These are phyloP conservation scores for Sula dactylatra DNA, from an alignment of 2,113 vertebrate genomes.

Conservation along the genomic window DNA sequence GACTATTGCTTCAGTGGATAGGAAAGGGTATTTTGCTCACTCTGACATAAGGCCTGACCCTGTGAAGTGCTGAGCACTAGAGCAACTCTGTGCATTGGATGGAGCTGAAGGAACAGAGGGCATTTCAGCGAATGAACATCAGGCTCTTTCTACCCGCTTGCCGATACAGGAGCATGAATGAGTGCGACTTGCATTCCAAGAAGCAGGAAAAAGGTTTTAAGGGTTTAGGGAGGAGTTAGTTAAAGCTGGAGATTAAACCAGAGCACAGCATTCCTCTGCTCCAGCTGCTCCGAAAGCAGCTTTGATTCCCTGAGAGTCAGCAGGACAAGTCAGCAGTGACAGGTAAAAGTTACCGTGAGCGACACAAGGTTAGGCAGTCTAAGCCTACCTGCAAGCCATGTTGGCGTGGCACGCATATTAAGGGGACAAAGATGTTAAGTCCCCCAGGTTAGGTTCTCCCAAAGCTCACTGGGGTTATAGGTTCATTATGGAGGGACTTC, in stretches of 20 bases:
- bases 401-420: background rate
- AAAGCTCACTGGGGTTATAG: background rate
- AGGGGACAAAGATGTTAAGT: background rate
- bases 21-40: background rate
- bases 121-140: background rate
- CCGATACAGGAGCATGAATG: rapidly evolving
- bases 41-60: background rate
- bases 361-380: background rate
- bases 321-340: background rate
- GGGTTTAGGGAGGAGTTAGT: background rate
- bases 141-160: background rate
- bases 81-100: background rate
- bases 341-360: rapidly evolving
- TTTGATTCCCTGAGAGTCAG: background rate
- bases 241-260: background rate
- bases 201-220: background rate
- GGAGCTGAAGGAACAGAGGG: background rate
- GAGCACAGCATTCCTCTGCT: background rate
- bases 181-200: background rate
- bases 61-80: background rate
- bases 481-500: background rate
- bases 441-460: background rate
- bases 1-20: background rate
- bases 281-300: background rate
- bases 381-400: background rate